Evolutionary conservation across 2,113 vertebrate species (phyloP).

Genomic region (Pteruthius melanotis): DNA sequence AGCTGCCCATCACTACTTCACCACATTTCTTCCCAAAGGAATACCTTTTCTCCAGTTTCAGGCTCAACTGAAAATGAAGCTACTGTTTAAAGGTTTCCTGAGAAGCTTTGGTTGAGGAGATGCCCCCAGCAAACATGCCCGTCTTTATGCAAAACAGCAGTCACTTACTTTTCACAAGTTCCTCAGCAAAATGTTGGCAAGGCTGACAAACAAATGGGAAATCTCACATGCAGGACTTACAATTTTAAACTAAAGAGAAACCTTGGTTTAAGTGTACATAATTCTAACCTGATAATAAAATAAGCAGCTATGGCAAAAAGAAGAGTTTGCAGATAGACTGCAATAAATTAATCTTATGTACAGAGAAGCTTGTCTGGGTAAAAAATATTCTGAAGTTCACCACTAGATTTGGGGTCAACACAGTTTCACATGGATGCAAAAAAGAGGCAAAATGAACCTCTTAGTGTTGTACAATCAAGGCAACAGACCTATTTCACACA

Average conservation of each 20-base stretch:
- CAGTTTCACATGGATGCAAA: neutral
- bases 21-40: neutral
- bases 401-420: neutral
- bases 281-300: constrained; percentile 21
- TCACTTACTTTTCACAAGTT: constrained; percentile 11
- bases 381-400: neutral
- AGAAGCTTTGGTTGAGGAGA: neutral
- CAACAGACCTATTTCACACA: neutral
- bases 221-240: neutral
- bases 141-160: neutral
- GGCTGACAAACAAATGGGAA: constrained; percentile 15
- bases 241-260: constrained; percentile 39
- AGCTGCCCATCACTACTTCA: neutral
- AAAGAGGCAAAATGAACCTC: neutral
- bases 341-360: neutral
- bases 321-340: neutral
- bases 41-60: neutral
- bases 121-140: accelerated
- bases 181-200: constrained; percentile 32
- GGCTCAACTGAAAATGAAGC: neutral
- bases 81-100: neutral
- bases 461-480: neutral
- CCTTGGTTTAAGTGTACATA: neutral
- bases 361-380: neutral
- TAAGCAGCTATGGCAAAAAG: neutral